A percentile compares a stretch with the other conserved stretches of the same genome.
phyloP scores from a whole-genome alignment of 64 coral and sea anemone genomes.

The Pachyseris speciosa region DNA sequence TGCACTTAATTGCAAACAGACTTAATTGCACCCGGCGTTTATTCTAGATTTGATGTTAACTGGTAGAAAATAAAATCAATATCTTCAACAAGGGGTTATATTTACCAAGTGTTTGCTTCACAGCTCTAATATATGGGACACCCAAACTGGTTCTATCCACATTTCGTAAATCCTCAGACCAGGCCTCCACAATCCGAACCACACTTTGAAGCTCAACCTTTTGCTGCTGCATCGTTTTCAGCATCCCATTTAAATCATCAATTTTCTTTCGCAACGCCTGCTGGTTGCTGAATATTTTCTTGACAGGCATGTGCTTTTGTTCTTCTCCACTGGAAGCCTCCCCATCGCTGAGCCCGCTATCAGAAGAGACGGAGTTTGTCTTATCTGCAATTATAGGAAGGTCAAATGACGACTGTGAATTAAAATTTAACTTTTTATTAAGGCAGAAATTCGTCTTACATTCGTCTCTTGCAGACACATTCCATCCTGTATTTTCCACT shows the following conservation, averaged over 20 bases:
- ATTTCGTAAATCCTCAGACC: conserved; percentile 55
- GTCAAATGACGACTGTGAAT: not conserved
- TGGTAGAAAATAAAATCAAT: no score
- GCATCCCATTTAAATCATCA: conserved; percentile 54
- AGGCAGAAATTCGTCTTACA: no score
- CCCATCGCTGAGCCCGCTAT: conserved; percentile 19
- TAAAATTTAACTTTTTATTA: not conserved
- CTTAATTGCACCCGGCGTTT: no score
- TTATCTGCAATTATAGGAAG: not conserved
- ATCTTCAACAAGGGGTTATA: no score
- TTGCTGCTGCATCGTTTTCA: conserved; percentile 63
- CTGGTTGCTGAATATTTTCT: conserved; percentile 57
- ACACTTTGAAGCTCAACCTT: conserved; percentile 25
- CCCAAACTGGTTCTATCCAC: conserved; percentile 69
- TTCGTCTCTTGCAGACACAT: no score
- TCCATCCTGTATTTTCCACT: no score
- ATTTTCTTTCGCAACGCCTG: conserved; percentile 48
- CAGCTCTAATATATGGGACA: conserved; percentile 72
- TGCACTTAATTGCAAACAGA: no score
- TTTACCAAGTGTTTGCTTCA: conserved; percentile 59
- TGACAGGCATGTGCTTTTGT: conserved; percentile 53
- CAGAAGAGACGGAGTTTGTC: not conserved
- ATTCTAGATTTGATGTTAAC: no score
- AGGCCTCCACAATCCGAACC: conserved; percentile 7
- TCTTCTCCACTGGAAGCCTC: conserved; percentile 39